Evolutionary conservation across 2,888 invertebrate genomes (phyloP).

Genomic region (Tetanocera ferruginea): DNA sequence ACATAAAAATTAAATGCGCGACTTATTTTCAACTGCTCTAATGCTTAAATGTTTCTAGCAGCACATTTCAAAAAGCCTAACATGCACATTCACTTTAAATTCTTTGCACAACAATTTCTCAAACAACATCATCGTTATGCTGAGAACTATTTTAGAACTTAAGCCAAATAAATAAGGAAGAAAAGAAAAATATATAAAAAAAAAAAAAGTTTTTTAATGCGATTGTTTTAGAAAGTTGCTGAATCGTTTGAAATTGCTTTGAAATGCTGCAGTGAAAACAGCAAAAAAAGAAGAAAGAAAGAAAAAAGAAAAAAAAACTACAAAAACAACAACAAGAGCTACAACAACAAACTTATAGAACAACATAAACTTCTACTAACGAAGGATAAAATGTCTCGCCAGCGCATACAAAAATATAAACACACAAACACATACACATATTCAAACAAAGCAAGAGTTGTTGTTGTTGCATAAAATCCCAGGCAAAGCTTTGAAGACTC

Average conservation of each 20-base stretch:
- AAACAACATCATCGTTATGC: no score
- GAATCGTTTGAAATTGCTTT: conserved; percentile 35
- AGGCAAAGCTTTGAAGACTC: neutral
- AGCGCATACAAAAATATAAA: neutral
- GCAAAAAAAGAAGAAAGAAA: neutral
- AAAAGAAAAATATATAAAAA: neutral
- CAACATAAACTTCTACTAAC: conserved; percentile 8
- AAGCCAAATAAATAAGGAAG: neutral
- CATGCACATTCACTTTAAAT: no score
- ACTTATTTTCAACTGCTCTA: no score
- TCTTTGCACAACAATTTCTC: no score
- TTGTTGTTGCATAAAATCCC: neutral
- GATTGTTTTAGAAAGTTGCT: conserved; percentile 36
- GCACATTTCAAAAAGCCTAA: no score
- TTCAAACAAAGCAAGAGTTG: neutral
- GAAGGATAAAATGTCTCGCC: neutral
- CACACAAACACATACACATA: neutral
- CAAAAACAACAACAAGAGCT: neutral
- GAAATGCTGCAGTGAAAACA: neutral
- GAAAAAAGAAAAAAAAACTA: no score
- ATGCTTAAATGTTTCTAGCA: no score
- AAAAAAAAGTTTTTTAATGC: conserved; percentile 20
- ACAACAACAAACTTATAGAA: neutral
- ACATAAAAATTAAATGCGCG: no score
- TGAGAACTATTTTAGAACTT: neutral